Percentiles rank a stretch among this genome's conserved stretches.
Evolutionary conservation across 1,140 invertebrate species (phyloP).

Genomic region (Cydia fagiglandana): DNA sequence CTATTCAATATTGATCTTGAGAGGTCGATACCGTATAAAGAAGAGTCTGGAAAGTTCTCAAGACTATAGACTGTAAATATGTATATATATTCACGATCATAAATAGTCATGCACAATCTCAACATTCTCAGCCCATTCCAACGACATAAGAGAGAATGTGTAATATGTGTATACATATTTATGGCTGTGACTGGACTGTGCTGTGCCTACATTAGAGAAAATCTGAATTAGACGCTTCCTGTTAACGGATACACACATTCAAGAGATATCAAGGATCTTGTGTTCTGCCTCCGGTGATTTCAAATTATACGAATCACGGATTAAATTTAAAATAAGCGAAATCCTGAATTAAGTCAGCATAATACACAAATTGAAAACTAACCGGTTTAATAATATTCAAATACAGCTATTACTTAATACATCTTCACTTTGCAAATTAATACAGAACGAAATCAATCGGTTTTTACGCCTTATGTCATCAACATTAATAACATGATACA

Average conservation of each 20-base stretch:
- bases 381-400: not conserved
- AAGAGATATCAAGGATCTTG: constrained; percentile 11
- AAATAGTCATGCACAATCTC: no score
- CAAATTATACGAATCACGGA: constrained; percentile 16
- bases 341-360: constrained; percentile 9
- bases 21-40: not conserved
- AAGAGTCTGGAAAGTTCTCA: constrained; percentile 17
- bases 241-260: not conserved
- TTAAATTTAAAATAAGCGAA: constrained; percentile 15
- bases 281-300: constrained; percentile 20
- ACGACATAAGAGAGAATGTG: no score
- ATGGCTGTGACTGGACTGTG: no score
- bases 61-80: not conserved
- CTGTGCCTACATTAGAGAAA: constrained; percentile 7
- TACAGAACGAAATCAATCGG: not conserved
- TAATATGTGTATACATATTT: no score
- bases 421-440: not conserved
- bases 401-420: not conserved
- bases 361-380: constrained; percentile 1
- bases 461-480: not conserved
- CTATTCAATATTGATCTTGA: not conserved
- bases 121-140: no score
- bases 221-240: constrained; percentile 27
- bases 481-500: constrained; percentile 9
- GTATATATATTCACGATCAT: not conserved